Base-by-base conservation (phyloP, 2,113 vertebrate species). In the Odontophorus gujanensis region DNA sequence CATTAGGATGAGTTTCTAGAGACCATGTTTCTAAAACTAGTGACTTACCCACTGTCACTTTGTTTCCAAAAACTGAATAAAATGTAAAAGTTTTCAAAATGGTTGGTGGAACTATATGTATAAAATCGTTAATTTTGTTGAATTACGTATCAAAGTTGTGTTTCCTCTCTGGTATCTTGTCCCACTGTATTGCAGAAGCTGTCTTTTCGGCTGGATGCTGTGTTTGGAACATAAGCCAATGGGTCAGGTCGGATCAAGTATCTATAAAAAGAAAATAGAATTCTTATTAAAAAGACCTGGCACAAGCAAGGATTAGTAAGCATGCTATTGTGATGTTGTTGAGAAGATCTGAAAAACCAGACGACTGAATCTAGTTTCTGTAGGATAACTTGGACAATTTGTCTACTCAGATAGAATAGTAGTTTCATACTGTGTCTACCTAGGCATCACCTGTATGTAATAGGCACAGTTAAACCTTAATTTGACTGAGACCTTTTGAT, bases 211-310 rank as follows among this genome's bases (percentile, higher is more conserved):
- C 96, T 97, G 62, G 98, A 92, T 53, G 97, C 97, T 43, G 85
- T 96, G 65, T 97, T 98, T 67, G 98, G 97, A 89, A 98, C 97
- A 1, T 98, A 98, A 14, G 98, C 91, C 96, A 98, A 45, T 25
- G 98, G 98, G 96, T 98, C 98, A 17, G 98, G 98, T 62, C 98
- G 97, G 68, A 98, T 98, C 96, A 98, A 94, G 85, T 98, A 98
- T 68, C 98, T 98, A 87, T 36, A 66, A 84, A 94, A 86, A 94
- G 59, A 94, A 92, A 95, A 63, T 16, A 68, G 6, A 83, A 48
- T 34, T 87, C 21, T 76, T 14, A 63, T 53, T 45, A 32, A 62
- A 66, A 81, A 61, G 12, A 8, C 1, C 2, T 63, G 26, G 8
- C 3, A 3, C 6, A 2, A 72, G 45, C 16, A 65, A 34, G 10